Conservation (phyloP, 2,888 invertebrate species). For the Eupithecia pulchellata region DNA sequence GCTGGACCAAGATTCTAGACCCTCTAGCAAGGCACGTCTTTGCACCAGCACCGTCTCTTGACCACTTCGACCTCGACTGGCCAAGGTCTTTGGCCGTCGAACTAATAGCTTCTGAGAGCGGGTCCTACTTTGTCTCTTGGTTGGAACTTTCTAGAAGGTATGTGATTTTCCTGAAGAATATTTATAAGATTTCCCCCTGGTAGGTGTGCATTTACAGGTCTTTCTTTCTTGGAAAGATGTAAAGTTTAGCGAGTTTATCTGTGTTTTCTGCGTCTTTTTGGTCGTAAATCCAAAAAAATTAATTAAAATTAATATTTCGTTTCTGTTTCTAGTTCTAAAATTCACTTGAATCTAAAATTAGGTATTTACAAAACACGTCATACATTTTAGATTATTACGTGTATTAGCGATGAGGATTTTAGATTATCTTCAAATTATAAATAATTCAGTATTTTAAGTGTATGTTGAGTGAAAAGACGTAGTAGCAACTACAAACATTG, state of each 20-base stretch:
- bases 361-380: too few relatives aligned
- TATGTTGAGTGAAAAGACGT: not conserved
- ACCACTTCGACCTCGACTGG: slow-evolving; percentile 86
- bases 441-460: too few relatives aligned
- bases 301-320: too few relatives aligned
- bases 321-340: too few relatives aligned
- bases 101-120: slow-evolving; percentile 90
- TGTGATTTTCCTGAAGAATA: not conserved
- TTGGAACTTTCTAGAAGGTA: slow-evolving; percentile 90
- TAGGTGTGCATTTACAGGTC: too few relatives aligned
- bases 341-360: too few relatives aligned
- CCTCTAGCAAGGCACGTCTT: slow-evolving; percentile 84
- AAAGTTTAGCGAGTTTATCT: not conserved
- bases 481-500: not conserved
- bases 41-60: slow-evolving; percentile 83
- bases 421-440: too few relatives aligned
- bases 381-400: too few relatives aligned
- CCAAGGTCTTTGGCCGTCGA: slow-evolving; percentile 91
- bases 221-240: not conserved
- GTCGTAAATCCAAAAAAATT: too few relatives aligned
- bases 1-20: slow-evolving; percentile 87
- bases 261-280: too few relatives aligned
- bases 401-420: too few relatives aligned
- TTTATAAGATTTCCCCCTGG: too few relatives aligned
- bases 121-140: slow-evolving; percentile 92